Evolutionary conservation across 2,797 vertebrate genomes (phyloP), one percentile per base, ranked within the genome.

Genomic region (Sebastes alutus): DNA sequence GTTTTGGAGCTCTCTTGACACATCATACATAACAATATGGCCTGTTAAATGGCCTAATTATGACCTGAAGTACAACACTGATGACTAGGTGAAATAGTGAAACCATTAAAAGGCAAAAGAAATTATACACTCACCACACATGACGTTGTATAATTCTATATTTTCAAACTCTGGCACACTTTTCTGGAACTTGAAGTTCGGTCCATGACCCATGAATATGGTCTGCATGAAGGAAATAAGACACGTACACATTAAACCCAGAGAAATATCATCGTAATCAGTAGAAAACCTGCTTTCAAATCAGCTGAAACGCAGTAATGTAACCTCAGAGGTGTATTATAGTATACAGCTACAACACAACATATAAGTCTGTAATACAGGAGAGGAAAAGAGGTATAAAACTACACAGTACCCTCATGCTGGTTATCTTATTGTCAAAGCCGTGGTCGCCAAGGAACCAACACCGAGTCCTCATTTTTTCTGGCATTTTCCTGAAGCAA

Each of bases 131-230:
- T 97, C 94, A 99, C 98, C 98, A 87, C 98, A 99, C 98, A 99
- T 99, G 74, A 99, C 93, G 38, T 99, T 99, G 95, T 99, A 99
- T 75, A 99, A 95, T 87, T 99, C 98, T 54, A 99, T 99, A 83
- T 98, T 99, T 92, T 99, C 98, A 93, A 99, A 99, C 27, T 97
- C 96, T 74, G 97, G 97, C 16, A 99, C 98, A 93, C 95, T 95
- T 54, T 96, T 96, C 93, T 96, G 97, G 90, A 96, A 98, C 81
- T 98, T 98, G 88, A 99, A 99, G 35, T 96, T 97, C 56, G 98
- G 98, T 0, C 98, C 98, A 23, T 99, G 96, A 70, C 97, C 98
- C 91, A 99, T 88, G 87, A 99, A 99, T 76, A 99, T 98, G 12
- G 98, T 99, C 98, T 99, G 68, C 7, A 7, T 27, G 56, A 20